A percentile compares a stretch with the other conserved stretches of the same genome.
Conservation (phyloP, 2,888 invertebrate genomes). For the Sacculina carcini region DNA sequence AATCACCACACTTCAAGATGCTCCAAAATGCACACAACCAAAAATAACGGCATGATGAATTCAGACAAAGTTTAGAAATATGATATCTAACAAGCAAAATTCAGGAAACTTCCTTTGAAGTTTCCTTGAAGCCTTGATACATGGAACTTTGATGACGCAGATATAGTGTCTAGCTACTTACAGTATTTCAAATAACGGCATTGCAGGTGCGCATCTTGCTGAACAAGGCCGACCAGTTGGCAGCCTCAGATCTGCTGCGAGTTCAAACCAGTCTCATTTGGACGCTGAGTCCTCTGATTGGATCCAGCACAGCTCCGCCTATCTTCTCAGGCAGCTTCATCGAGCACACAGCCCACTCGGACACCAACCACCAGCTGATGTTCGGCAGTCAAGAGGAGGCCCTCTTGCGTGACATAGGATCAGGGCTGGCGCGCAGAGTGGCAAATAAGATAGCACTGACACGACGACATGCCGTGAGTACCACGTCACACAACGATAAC, state of each 20-base stretch:
- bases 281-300: conserved; percentile 90
- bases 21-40: neutral
- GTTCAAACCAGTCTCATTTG: conserved; percentile 82
- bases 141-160: neutral
- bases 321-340: conserved; percentile 47
- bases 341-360: conserved; percentile 15
- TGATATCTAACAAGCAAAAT: neutral
- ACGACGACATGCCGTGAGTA: conserved; percentile 69
- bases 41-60: neutral
- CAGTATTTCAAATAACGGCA: too few relatives aligned
- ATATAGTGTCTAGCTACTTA: neutral
- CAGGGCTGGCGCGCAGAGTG: conserved; percentile 60
- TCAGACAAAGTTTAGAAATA: neutral
- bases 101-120: neutral
- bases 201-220: conserved; percentile 59
- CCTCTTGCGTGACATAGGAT: conserved; percentile 55
- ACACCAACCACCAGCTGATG: conserved; percentile 22
- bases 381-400: conserved; percentile 68
- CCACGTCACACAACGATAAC: neutral
- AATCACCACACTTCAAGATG: neutral
- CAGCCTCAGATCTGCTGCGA: conserved; percentile 70
- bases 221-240: conserved; percentile 80
- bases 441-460: conserved; percentile 85
- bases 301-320: conserved; percentile 70
- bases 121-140: neutral